These are phyloP conservation scores for Thymelicus sylvestris DNA, from an alignment of 2,888 invertebrate species.

Conservation along the genomic window DNA sequence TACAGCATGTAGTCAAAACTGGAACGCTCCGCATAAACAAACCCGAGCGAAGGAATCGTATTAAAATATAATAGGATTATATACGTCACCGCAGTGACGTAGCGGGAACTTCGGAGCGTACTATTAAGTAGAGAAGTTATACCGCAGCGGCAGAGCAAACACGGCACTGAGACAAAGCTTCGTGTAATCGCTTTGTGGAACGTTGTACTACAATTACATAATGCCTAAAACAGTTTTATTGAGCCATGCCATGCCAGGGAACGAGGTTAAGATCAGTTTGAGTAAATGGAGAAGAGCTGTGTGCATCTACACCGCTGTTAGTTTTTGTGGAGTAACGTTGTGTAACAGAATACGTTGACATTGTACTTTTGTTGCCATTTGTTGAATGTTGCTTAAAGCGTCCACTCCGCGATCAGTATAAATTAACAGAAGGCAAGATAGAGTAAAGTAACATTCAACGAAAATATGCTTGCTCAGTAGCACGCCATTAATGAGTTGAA, in stretches of 20 bases:
- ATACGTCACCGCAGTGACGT: constrained; percentile 31
- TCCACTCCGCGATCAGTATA: no score
- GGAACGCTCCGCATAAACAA: constrained; percentile 2
- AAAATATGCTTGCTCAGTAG: no score
- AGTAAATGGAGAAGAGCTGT: not conserved
- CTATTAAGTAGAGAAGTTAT: constrained; percentile 33
- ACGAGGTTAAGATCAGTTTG: not conserved
- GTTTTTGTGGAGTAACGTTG: no score
- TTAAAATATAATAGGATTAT: constrained; percentile 17
- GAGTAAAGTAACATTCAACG: no score
- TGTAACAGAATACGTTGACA: no score
- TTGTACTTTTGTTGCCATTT: no score
- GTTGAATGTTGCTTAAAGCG: no score
- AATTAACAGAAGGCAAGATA: no score
- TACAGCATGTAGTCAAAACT: not conserved
- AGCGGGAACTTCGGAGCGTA: constrained; percentile 20
- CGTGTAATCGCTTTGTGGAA: constrained; percentile 32
- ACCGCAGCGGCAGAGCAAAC: constrained; percentile 31
- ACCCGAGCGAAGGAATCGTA: constrained; percentile 1
- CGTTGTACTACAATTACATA: constrained; percentile 14
- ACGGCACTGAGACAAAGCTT: constrained; percentile 31
- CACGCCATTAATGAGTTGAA: no score
- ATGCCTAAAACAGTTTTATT: constrained; percentile 4
- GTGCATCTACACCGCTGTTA: not conserved
- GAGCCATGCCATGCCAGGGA: not conserved